These are phyloP conservation scores for Mesoclemmys tuberculata DNA, from an alignment of 2,113 vertebrate genomes.

Conservation along the genomic window DNA sequence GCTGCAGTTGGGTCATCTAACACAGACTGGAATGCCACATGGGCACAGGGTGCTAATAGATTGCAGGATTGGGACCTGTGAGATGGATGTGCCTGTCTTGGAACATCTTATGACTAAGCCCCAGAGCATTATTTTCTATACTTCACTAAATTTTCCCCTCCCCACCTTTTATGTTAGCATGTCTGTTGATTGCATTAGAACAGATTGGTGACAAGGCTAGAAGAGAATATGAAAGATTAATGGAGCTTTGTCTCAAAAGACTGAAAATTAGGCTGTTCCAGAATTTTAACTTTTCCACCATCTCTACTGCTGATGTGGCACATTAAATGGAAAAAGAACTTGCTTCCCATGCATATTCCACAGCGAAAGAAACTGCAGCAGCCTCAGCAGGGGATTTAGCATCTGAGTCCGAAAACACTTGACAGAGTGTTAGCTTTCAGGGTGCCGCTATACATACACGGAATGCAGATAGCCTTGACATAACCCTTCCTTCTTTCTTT, in stretches of 20 bases:
- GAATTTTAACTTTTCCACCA: conserved; percentile 1
- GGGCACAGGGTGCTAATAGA: background rate
- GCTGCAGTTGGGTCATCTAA: background rate
- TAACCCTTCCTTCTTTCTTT: conserved; percentile 27
- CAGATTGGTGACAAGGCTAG: background rate
- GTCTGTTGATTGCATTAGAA: conserved; percentile 3
- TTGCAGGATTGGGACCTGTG: background rate
- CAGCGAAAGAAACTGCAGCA: fast-evolving
- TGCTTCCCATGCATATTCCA: background rate
- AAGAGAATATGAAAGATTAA: conserved; percentile 55
- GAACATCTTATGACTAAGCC: fast-evolving
- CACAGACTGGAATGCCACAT: background rate
- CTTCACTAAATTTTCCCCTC: background rate
- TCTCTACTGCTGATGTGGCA: background rate
- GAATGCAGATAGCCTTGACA: background rate
- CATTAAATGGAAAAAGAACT: conserved; percentile 40
- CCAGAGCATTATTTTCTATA: fast-evolving
- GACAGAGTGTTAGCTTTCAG: background rate
- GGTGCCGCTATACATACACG: background rate
- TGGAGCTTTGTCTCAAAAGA: conserved; percentile 18
- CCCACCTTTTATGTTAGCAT: fast-evolving
- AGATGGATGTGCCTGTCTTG: background rate
- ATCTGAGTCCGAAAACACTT: background rate
- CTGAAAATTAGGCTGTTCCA: background rate
- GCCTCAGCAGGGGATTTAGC: background rate